Base-by-base conservation (phyloP, 2,113 vertebrate species). In the Cranoglanis bouderius region DNA sequence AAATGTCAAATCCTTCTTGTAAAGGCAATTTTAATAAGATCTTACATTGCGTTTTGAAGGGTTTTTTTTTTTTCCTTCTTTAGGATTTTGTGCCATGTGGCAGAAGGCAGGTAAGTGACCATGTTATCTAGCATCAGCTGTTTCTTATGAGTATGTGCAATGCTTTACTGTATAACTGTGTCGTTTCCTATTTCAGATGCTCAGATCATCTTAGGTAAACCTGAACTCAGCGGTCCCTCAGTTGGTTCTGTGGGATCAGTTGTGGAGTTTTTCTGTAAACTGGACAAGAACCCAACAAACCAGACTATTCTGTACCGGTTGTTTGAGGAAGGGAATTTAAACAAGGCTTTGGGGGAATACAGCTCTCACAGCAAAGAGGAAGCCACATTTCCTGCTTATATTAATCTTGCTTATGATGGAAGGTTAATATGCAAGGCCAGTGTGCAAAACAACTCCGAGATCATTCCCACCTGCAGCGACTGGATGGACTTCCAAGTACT, bases 361-460 rank as follows among this genome's bases (percentile, higher is more conserved):
- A 89, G 49, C 12, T 70, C 88, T 1, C 29, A 86, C 51, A 0
- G 0, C 0, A 87, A 82, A 1, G 18, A 89, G 1, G 0, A 0
- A 0, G 93, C 29, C 26, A 0, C 0, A 0, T 74, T 96, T 51
- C 2, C 6, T 55, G 0, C 88, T 1, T 0, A 32, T 0, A 32
- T 63, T 29, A 57, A 0, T 0, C 0, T 0, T 1, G 0, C 0
- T 5, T 19, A 94, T 43, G 92, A 95, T 0, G 95, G 94, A 3
- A 5, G 38, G 35, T 86, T 94, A 29, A 61, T 85, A 78, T 96
- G 95, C 90, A 88, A 87, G 85, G 96, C 92, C 89, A 94, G 75
- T 1, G 83, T 35, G 5, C 93, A 94, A 65, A 95, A 95, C 89
- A 88, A 90, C 91, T 89, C 94, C 0, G 2, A 29, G 1, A 84